Conservation (phyloP, 1,140 invertebrate species). For the Bicyclus anynana region DNA sequence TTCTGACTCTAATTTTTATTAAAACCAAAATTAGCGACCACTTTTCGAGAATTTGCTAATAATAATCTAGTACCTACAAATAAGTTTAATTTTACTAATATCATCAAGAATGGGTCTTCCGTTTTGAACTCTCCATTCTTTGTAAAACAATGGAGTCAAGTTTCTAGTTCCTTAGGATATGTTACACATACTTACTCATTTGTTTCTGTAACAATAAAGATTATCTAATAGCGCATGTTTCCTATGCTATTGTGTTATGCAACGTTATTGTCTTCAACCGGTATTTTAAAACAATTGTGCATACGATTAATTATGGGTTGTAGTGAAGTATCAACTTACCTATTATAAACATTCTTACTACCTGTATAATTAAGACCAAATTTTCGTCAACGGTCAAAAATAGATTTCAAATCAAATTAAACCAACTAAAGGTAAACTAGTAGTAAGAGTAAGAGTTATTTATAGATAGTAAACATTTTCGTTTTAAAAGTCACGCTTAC, state of each 20-base stretch:
- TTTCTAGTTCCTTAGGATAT: conserved; percentile 3
- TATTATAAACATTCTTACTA: not conserved
- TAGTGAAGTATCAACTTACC: not conserved
- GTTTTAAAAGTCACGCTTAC: too few relatives aligned
- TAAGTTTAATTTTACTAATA: not conserved
- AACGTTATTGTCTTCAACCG: conserved; percentile 20
- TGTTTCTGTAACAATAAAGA: conserved; percentile 22
- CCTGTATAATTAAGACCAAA: too few relatives aligned
- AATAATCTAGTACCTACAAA: too few relatives aligned
- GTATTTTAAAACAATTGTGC: conserved; percentile 1
- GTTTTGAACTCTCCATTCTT: not conserved
- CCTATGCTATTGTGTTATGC: conserved; percentile 22
- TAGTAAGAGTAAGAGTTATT: too few relatives aligned
- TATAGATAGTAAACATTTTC: too few relatives aligned
- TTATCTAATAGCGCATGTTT: conserved; percentile 24
- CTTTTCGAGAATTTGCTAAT: too few relatives aligned
- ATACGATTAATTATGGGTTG: not conserved
- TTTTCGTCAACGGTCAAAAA: too few relatives aligned
- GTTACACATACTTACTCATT: conserved; percentile 2
- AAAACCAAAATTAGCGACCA: too few relatives aligned
- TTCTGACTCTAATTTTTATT: too few relatives aligned
- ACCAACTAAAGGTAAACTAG: too few relatives aligned
- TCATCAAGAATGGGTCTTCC: not conserved
- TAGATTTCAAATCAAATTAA: too few relatives aligned
- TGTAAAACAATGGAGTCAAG: not conserved